Base-by-base conservation (phyloP, 1,140 invertebrate species). In the Apis florea region DNA sequence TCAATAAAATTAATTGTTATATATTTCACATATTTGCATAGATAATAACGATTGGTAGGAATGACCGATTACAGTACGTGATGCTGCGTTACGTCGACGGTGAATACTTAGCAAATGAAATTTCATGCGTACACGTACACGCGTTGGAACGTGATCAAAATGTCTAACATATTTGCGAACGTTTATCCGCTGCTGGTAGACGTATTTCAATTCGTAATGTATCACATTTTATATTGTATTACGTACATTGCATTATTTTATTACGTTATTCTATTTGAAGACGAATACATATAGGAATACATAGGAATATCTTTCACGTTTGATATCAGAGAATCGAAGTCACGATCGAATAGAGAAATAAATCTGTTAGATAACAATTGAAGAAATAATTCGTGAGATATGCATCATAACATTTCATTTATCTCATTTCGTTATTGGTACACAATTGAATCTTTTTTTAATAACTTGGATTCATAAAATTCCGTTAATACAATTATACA, bases 1-100 rank as follows among this genome's bases (percentile, higher is more conserved):
- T 78, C 76, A 51, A 73, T 79, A n/a, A 79, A 79, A 79, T 79
- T 72, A 79, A 79, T 73, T 73, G 49, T 73, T 59, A 73, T 73
- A 79, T 79, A 73, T 79, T 79, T 73, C 59, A 51, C 31, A 66
- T 59, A 72, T 79, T 79, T 73, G 78, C 69, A 79, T 79, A 64
- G 61, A 47, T 79, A 79, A 73, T 79, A n/a, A 64, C 31, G 78
- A 73, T 66, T 61, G 78, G 31, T 79, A n/a, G 69, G 31, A 71
- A 59, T 47, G 77, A 72, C 59, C 68, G 68, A 79, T 79, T 73
- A 79, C 59, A n/a, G 78, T 79, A 79, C 78, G 78, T 79, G 78
- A 79, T 79, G n/a, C 69, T 19, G 51, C 59, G 69, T 53, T 77
- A 21, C 64, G 24, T 31, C 47, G 64, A n/a, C 40, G 49, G 24